Evolutionary conservation across 2,888 invertebrate genomes (phyloP).

Genomic region (Nomada goodeniana): DNA sequence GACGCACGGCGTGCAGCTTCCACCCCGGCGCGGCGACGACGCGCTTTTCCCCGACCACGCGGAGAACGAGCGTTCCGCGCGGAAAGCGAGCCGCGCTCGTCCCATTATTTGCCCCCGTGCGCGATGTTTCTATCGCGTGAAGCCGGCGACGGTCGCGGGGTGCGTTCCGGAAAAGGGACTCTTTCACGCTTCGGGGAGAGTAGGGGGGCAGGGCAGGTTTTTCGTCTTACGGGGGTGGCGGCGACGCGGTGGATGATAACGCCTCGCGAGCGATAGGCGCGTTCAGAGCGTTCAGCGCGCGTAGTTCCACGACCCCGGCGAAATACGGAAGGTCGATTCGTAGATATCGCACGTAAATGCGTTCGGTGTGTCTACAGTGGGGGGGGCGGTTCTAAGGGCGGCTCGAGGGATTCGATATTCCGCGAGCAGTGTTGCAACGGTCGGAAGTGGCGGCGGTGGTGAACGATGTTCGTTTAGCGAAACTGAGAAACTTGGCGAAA

Average conservation of each 20-base stretch:
- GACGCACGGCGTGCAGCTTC: slow-evolving; percentile 5
- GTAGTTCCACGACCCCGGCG: slow-evolving; percentile 1
- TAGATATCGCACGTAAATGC: too few relatives aligned
- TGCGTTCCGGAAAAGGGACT: slow-evolving; percentile 39
- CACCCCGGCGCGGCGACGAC: slow-evolving; percentile 24
- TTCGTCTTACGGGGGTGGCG: slow-evolving; percentile 17
- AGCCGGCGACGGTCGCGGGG: slow-evolving; percentile 19
- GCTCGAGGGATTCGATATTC: too few relatives aligned
- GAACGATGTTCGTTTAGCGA: too few relatives aligned
- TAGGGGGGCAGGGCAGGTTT: slow-evolving; percentile 4
- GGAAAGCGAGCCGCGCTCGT: slow-evolving; percentile 33
- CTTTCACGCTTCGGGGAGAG: slow-evolving; percentile 23
- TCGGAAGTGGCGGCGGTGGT: too few relatives aligned
- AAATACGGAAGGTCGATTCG: too few relatives aligned
- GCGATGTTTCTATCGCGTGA: slow-evolving; percentile 41
- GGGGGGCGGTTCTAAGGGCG: too few relatives aligned
- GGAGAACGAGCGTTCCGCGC: slow-evolving; percentile 15
- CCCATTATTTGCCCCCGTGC: slow-evolving; percentile 30
- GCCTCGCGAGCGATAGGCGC: not conserved
- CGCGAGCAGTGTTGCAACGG: too few relatives aligned
- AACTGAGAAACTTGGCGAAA: too few relatives aligned
- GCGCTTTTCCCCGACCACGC: slow-evolving; percentile 2
- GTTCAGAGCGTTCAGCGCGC: not conserved
- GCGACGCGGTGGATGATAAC: slow-evolving; percentile 22
- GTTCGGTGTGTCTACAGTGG: too few relatives aligned